Evolutionary conservation across 2,888 invertebrate genomes (phyloP).

Genomic region (Ochlodes sylvanus): DNA sequence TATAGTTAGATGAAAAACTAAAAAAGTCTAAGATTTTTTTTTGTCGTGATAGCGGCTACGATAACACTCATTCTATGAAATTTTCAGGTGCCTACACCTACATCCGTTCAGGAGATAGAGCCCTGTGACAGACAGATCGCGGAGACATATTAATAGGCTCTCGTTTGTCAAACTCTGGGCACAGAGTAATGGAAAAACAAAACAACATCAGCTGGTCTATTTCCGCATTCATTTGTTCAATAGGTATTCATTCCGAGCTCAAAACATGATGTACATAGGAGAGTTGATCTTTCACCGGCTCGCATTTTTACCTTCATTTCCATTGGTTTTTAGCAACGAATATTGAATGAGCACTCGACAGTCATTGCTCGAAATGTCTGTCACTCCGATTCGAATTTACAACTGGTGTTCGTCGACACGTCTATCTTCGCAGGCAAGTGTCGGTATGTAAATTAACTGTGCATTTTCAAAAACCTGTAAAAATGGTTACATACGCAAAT

Average conservation of each 20-base stretch:
- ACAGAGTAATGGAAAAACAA: too few species aligned
- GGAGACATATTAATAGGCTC: too few species aligned
- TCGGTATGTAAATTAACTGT: conserved; percentile 19
- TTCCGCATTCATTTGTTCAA: conserved; percentile 6
- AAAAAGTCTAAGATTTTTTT: too few species aligned
- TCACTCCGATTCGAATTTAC: conserved; percentile 36
- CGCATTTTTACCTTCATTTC: conserved; percentile 23
- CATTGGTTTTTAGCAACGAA: conserved; percentile 30
- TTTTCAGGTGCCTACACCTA: too few species aligned
- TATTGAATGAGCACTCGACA: conserved; percentile 37
- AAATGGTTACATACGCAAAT: too few species aligned
- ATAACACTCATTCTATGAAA: too few species aligned
- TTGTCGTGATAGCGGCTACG: too few species aligned
- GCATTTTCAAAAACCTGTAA: conserved; percentile 26
- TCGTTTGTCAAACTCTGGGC: too few species aligned
- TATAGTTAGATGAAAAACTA: too few species aligned
- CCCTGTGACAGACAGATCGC: too few species aligned
- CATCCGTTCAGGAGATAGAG: too few species aligned
- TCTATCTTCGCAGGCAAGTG: conserved; percentile 24
- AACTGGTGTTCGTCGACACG: conserved; percentile 32
- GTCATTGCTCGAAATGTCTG: conserved; percentile 36
- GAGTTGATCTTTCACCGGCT: conserved; percentile 24
- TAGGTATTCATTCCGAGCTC: conserved; percentile 12
- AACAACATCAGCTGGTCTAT: not conserved
- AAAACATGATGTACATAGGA: conserved; percentile 23